These are phyloP conservation scores for Hestina assimilis DNA, from an alignment of 1,140 invertebrate species.

Conservation along the genomic window DNA sequence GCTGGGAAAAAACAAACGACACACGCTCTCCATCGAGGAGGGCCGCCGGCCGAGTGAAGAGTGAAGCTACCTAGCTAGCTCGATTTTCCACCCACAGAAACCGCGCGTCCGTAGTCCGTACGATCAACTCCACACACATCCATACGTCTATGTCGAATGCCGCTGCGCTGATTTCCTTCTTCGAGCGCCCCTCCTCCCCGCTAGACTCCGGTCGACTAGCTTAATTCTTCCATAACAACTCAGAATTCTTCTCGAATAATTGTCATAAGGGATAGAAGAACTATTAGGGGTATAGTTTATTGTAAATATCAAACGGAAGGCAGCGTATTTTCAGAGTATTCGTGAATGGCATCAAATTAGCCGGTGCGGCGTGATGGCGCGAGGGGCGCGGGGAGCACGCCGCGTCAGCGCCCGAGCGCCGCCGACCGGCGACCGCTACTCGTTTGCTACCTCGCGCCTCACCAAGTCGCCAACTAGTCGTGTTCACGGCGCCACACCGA, in stretches of 20 bases:
- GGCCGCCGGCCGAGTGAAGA: slow-evolving; percentile 48
- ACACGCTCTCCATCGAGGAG: slow-evolving; percentile 28
- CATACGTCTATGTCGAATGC: slow-evolving; percentile 45
- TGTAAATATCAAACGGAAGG: slow-evolving; percentile 26
- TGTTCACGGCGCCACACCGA: slow-evolving; percentile 68
- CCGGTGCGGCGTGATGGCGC: slow-evolving; percentile 40
- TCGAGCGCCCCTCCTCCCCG: slow-evolving; percentile 47
- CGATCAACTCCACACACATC: slow-evolving; percentile 35
- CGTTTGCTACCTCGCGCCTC: slow-evolving; percentile 45
- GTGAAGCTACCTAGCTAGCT: slow-evolving; percentile 39
- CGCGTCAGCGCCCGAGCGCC: slow-evolving; percentile 39
- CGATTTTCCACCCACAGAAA: slow-evolving; percentile 60
- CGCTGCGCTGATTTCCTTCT: slow-evolving; percentile 69
- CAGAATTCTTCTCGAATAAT: slow-evolving; percentile 14
- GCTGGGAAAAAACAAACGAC: slow-evolving; percentile 47
- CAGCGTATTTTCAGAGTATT: slow-evolving; percentile 69
- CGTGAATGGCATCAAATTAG: slow-evolving; percentile 68
- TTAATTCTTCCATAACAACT: slow-evolving; percentile 23
- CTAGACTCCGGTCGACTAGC: slow-evolving; percentile 44
- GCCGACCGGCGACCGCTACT: slow-evolving; percentile 46
- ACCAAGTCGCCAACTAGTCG: slow-evolving; percentile 51
- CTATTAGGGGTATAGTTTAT: slow-evolving; percentile 22
- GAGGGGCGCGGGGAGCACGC: slow-evolving; percentile 42
- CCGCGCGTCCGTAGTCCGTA: slow-evolving; percentile 34
- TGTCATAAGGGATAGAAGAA: slow-evolving; percentile 11